Conservation (phyloP, 1,140 invertebrate genomes). For the Lysiphlebus fabarum region DNA sequence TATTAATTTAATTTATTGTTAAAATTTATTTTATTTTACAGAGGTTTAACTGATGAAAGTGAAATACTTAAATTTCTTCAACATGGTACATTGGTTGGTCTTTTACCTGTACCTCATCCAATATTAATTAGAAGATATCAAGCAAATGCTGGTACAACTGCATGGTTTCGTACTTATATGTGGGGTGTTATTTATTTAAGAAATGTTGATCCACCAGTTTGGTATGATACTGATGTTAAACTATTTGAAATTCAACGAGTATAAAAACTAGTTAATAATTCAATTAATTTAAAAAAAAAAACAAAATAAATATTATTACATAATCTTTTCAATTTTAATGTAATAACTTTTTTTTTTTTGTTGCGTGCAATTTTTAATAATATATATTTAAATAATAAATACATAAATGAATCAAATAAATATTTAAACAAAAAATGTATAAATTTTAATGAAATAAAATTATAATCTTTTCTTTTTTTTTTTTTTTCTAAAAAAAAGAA, state of each 20-base stretch:
- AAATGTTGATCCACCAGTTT: slow-evolving; percentile 97
- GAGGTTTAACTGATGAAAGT: slow-evolving; percentile 97
- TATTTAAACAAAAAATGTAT: too few species aligned
- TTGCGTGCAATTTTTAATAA: too few species aligned
- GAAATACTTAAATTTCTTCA: slow-evolving; percentile 99
- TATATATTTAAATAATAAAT: too few species aligned
- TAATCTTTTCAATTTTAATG: too few species aligned
- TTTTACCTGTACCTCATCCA: slow-evolving; percentile 97
- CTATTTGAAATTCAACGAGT: slow-evolving; percentile 95
- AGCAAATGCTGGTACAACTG: slow-evolving; percentile 94
- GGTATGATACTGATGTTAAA: slow-evolving; percentile 99
- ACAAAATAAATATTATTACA: too few species aligned
- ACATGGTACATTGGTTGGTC: slow-evolving; percentile 95
- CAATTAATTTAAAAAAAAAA: too few species aligned
- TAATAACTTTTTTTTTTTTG: too few species aligned
- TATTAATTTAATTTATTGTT: slow-evolving; percentile 18
- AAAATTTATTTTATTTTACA: slow-evolving; percentile 52
- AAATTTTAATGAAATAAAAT: too few species aligned
- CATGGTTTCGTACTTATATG: slow-evolving; percentile 99
- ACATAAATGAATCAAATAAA: too few species aligned
- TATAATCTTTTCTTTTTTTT: too few species aligned
- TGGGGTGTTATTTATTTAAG: slow-evolving; percentile 99
- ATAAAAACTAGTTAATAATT: too few species aligned
- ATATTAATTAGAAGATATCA: slow-evolving; percentile 99
- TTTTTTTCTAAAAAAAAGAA: too few species aligned